These are phyloP conservation scores for Morone saxatilis DNA, from an alignment of 2,113 vertebrate species.

Conservation along the genomic window DNA sequence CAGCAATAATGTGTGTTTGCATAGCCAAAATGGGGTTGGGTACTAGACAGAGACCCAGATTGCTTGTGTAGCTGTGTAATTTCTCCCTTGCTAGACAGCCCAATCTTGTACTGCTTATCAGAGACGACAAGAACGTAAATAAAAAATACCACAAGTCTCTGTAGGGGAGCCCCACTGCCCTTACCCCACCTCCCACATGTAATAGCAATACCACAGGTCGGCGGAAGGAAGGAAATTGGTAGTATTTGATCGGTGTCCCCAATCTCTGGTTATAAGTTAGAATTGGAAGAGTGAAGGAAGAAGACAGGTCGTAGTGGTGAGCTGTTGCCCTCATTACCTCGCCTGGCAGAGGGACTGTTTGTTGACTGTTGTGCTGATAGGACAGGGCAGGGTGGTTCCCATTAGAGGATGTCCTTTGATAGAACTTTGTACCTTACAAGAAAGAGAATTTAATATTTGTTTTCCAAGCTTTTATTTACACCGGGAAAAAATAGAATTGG, in stretches of 20 bases:
- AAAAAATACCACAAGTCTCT: slow-evolving; percentile 32
- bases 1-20: slow-evolving; percentile 15
- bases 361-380: slow-evolving; percentile 45
- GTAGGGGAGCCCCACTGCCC: slow-evolving; percentile 23
- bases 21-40: slow-evolving; percentile 8
- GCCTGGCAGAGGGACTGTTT: slow-evolving; percentile 42
- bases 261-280: slow-evolving; percentile 13
- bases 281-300: slow-evolving; percentile 4
- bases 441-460: slow-evolving; percentile 25
- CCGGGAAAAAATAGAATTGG: neutral
- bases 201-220: neutral
- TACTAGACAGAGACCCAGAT: slow-evolving; percentile 22
- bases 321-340: slow-evolving; percentile 53
- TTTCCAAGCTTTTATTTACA: neutral
- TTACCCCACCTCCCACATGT: slow-evolving; percentile 2
- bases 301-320: slow-evolving; percentile 17
- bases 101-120: slow-evolving; percentile 43
- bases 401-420: slow-evolving; percentile 9
- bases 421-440: slow-evolving; percentile 28
- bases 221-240: slow-evolving; percentile 17
- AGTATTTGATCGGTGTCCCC: slow-evolving; percentile 42
- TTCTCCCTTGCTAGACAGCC: slow-evolving; percentile 15
- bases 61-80: slow-evolving; percentile 33
- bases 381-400: slow-evolving; percentile 22
- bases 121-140: slow-evolving; percentile 50